These are phyloP conservation scores for Mastomys natalensis DNA, from an alignment of 2,113 vertebrate species.

Conservation along the genomic window DNA sequence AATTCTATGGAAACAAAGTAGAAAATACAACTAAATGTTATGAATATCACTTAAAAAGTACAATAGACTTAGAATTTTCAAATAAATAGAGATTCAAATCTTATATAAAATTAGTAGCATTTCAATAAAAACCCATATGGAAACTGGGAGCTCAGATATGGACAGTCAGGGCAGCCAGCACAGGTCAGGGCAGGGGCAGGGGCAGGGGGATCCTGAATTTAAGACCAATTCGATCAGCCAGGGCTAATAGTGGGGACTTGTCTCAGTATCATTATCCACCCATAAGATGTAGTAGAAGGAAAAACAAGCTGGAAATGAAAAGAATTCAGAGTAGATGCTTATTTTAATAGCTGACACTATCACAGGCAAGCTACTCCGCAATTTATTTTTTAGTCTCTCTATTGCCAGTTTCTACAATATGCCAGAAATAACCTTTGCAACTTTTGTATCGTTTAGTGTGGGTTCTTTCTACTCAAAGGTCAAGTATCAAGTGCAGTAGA, in stretches of 20 bases:
- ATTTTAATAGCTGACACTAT: background rate
- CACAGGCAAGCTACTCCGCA: background rate
- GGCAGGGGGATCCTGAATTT: background rate
- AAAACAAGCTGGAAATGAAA: constrained; percentile 14
- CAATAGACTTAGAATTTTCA: background rate
- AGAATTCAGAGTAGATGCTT: background rate
- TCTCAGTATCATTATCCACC: background rate
- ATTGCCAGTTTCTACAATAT: background rate
- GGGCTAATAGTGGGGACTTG: background rate
- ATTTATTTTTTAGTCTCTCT: constrained; percentile 19
- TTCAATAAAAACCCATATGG: constrained; percentile 19
- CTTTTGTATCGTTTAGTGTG: background rate
- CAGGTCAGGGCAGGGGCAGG: background rate
- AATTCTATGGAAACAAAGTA: constrained; percentile 36
- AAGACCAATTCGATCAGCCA: background rate
- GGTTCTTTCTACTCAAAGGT: background rate
- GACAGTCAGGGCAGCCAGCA: no score
- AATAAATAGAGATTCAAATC: constrained; percentile 28
- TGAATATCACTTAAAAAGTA: background rate
- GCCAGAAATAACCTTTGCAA: background rate
- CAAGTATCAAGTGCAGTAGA: background rate
- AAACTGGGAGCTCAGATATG: constrained; percentile 7
- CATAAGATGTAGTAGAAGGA: background rate
- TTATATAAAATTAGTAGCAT: constrained; percentile 45
- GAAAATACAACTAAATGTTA: constrained; percentile 35